Conservation (phyloP, 2,888 invertebrate species). For the Dugesia japonica region DNA sequence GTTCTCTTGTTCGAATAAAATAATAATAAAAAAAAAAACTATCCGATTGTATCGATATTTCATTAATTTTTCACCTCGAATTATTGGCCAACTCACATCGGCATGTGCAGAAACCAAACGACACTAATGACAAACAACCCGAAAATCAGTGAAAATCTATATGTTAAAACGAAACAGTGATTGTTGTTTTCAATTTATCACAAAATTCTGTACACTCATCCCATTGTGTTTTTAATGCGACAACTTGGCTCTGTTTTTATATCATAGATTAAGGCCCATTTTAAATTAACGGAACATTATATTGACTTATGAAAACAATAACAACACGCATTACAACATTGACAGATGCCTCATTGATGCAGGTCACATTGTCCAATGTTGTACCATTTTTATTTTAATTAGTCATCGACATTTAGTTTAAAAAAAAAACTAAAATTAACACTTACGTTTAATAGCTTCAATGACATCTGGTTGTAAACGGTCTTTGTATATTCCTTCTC, state of each 20-base stretch:
- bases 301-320: conserved; percentile 16
- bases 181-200: neutral
- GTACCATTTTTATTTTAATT: neutral
- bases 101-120: neutral
- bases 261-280: conserved; percentile 15
- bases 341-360: conserved; percentile 13
- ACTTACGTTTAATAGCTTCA: conserved; percentile 28
- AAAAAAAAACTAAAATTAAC: neutral
- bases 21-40: neutral
- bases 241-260: neutral
- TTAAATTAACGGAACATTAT: conserved; percentile 13
- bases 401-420: neutral
- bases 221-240: conserved; percentile 9
- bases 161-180: neutral
- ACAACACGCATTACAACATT: neutral
- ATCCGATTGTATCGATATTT: neutral
- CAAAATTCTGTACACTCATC: neutral
- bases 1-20: neutral
- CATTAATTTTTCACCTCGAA: neutral
- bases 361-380: conserved; percentile 16
- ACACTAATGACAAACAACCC: neutral
- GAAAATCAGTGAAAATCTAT: neutral
- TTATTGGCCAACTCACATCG: neutral
- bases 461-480: conserved; percentile 24
- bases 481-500: conserved; percentile 35